Evolutionary conservation across 2,113 vertebrate genomes (phyloP).

Genomic region (Paratilapia polleni): DNA sequence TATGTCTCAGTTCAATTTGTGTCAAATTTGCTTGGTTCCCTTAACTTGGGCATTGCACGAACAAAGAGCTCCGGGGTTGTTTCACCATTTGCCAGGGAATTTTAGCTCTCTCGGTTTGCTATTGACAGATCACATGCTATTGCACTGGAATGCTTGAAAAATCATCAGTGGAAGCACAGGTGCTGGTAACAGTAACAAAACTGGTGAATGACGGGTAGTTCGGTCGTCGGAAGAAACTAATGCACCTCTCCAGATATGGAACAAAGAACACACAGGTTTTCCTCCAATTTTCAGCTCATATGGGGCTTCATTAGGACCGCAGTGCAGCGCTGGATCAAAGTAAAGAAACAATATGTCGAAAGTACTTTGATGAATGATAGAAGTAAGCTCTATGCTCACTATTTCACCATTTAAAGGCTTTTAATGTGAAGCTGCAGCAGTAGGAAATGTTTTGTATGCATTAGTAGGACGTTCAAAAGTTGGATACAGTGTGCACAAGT

Average conservation of each 20-base stretch:
- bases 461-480: too few relatives aligned
- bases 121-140: neutral
- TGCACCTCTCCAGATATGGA: neutral
- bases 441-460: neutral
- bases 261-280: neutral
- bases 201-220: neutral
- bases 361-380: neutral
- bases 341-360: neutral
- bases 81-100: neutral
- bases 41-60: neutral
- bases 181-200: neutral
- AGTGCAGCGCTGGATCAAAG: neutral
- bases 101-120: neutral
- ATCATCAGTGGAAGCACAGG: neutral
- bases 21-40: neutral
- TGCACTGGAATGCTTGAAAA: neutral
- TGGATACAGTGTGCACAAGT: too few relatives aligned
- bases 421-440: neutral
- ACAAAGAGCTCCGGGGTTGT: neutral
- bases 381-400: too few relatives aligned
- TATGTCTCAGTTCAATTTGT: neutral
- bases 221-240: neutral
- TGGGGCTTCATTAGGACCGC: neutral
- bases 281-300: neutral
- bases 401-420: neutral